These are phyloP conservation scores for Pollenia labialis DNA, from an alignment of 2,888 invertebrate species.

Conservation along the genomic window DNA sequence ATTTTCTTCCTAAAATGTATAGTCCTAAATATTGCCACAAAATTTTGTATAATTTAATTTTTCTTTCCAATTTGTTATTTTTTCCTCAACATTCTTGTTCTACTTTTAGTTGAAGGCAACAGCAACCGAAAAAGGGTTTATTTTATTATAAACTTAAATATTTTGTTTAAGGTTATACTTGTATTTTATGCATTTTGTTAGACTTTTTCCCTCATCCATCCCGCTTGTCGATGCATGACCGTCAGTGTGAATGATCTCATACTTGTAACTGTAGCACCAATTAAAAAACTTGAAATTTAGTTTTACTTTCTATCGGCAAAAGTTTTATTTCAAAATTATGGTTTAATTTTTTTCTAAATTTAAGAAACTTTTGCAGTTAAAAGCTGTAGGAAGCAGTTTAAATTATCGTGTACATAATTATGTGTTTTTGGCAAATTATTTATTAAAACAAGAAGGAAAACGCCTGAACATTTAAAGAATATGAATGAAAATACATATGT, in stretches of 20 bases:
- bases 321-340: constrained; percentile 7
- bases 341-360: constrained; percentile 23
- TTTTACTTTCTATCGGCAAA: background rate
- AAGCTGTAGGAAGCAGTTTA: background rate
- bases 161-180: constrained; percentile 29
- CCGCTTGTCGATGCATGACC: background rate
- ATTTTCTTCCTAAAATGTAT: no score
- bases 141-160: constrained; percentile 17
- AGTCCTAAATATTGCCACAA: background rate
- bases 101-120: background rate
- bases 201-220: background rate
- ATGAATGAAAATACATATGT: no score
- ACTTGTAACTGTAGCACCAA: constrained; percentile 28
- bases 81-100: constrained; percentile 13
- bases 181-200: background rate
- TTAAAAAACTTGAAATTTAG: constrained; percentile 21
- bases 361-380: background rate
- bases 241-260: background rate
- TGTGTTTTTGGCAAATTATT: background rate
- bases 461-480: no score
- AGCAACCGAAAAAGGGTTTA: constrained; percentile 21
- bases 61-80: background rate
- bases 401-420: constrained; percentile 1
- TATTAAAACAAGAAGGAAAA: no score
- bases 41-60: background rate